Evolutionary conservation across 2,797 vertebrate genomes (phyloP).

Genomic region (Enteromius mattozi): DNA sequence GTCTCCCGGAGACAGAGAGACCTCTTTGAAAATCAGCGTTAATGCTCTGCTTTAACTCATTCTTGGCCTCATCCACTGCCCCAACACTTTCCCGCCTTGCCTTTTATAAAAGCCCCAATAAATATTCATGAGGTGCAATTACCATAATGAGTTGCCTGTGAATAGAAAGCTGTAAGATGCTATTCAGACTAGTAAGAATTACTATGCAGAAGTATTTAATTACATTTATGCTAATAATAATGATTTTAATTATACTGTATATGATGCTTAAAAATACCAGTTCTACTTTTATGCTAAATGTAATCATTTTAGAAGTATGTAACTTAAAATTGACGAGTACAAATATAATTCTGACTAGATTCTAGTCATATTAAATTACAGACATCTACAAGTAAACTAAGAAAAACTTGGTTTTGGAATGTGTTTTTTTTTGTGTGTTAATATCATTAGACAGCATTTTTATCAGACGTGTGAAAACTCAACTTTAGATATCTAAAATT

Average conservation of each 20-base stretch:
- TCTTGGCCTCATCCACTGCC: background rate
- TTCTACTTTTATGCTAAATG: background rate
- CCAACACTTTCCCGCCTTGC: background rate
- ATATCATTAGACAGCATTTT: background rate
- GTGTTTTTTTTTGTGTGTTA: background rate
- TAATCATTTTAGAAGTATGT: background rate
- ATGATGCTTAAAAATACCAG: background rate
- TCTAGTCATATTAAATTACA: background rate
- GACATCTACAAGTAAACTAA: background rate
- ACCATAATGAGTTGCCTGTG: conserved; percentile 10
- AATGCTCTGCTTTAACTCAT: conserved; percentile 4
- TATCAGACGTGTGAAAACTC: no score
- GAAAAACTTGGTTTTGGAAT: background rate
- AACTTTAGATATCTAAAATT: background rate
- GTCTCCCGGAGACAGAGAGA: background rate
- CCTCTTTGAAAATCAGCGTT: background rate
- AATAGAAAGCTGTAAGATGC: background rate
- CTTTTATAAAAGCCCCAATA: background rate
- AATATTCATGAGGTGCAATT: conserved; percentile 21
- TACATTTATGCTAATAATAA: background rate
- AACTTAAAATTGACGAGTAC: background rate
- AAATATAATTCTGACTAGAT: background rate
- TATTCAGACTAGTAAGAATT: conserved; percentile 1
- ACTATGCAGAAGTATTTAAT: background rate
- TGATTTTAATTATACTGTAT: background rate